Evolutionary conservation across 2,888 invertebrate genomes (phyloP), one percentile per base, ranked within the genome.

Genomic region (Mayetiola destructor): DNA sequence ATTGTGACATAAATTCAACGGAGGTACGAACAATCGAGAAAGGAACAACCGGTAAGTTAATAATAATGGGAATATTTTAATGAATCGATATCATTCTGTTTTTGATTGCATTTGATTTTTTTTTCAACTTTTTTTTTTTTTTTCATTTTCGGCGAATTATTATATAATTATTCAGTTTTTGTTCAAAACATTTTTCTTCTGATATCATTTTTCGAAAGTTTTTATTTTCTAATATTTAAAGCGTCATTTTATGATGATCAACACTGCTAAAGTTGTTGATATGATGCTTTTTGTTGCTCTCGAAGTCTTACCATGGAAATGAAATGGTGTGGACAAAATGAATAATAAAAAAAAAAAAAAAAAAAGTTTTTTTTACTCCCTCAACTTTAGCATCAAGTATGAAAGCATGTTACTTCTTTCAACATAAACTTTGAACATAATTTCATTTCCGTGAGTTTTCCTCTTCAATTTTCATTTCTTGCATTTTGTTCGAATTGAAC

Each of bases 11-110:
- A n/a, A n/a, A n/a, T n/a, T 32, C 32, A 32, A 12, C 32, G 27
- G 27, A 27, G 27, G 27, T 27, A 14, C 6, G 8, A 21, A 2
- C 23, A 42, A 42, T n/a, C 21, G 23, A 21, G 12, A 14, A 10
- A 48, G n/a, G n/a, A n/a, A n/a, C n/a, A 23, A 39, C 3, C 16
- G 48, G 48, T 48, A 48, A 48, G 48, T 48, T n/a, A 23, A 48
- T 48, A 23, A 27, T 9, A 32, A 32, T 48, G n/a, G 16, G 3
- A 48, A 48, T 27, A 16, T n/a, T n/a, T 48, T 48, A 48, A 48
- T 48, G 27, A 48, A 48, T 27, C 48, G 16, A 27, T 27, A 27
- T 48, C n/a, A 6, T 21, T 48, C 27, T 9, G 48, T 10, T 48
- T n/a, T 9, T n/a, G n/a, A n/a, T n/a, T n/a, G n/a, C n/a, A n/a